Base-by-base conservation (phyloP, 2,797 vertebrate species). In the Chaetodon trifasciatus region DNA sequence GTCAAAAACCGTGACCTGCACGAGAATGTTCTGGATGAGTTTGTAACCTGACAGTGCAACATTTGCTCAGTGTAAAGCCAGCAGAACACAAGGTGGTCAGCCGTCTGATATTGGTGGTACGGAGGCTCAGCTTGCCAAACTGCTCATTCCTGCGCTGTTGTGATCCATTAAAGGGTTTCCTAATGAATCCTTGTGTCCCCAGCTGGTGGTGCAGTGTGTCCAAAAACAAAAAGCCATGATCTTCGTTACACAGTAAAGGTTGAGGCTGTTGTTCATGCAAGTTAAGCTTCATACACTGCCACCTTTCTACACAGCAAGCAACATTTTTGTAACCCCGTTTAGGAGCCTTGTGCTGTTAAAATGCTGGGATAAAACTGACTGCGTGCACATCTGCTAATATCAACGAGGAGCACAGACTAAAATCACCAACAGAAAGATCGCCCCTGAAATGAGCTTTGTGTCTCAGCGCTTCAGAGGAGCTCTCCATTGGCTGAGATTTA, bases 401-500 rank as follows among this genome's bases (percentile, higher is more conserved):
- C 46, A 70, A 52, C 46, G 11, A 55, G 0, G 39, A 65, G 50
- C 74, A 37, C 16, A 12, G 77, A 77, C 82, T 78, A 55, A 70
- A 81, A 55, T 37, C 57, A 21, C 50, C 9, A 10, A 74, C 44
- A 56, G 58, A 79, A 70, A 62, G 9, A 61, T 8, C 3, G 80
- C 63, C 73, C 73, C 62, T 70, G 66, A 78, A 70, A 62, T 24
- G 35, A 64, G 78, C 82, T 75, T 72, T 64, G 63, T 35, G 56
- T 47, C 74, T 24, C n/a, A 19, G 57, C 16, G 16, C 76, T 78
- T 82, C 66, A 24, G 17, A 70, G 61, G 60, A 70, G 69, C 74
- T 62, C 66, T 74, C 61, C 56, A 58, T 76, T 78, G 82, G 83
- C 80, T 85, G 56, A 58, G 62, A 86, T 78, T 58, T 62, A 83